Percentiles rank a stretch among this genome's conserved stretches.
phyloP scores from a whole-genome alignment of 2,797 vertebrate genomes.

The Rhabdophis nuchalis region DNA sequence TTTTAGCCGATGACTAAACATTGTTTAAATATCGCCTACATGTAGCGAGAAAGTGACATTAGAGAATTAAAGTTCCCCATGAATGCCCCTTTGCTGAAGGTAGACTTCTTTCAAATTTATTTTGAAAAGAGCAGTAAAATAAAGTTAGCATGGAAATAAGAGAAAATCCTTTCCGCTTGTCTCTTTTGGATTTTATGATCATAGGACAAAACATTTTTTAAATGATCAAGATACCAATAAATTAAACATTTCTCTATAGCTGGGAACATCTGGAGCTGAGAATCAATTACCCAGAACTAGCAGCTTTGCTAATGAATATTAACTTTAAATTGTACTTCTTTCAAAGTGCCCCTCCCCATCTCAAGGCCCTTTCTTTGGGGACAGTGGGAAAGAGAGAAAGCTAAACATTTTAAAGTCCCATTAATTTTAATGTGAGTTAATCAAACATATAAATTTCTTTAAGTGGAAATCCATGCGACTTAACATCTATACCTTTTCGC shows the following conservation, averaged over 20 bases:
- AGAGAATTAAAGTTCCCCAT: constrained; percentile 24
- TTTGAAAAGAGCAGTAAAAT: constrained; percentile 1
- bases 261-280: constrained; percentile 66
- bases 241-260: constrained; percentile 51
- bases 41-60: background rate
- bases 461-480: background rate
- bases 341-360: constrained; percentile 50
- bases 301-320: constrained; percentile 67
- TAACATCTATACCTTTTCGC: background rate
- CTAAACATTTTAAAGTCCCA: background rate
- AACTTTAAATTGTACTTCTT: constrained; percentile 47
- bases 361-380: constrained; percentile 26
- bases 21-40: background rate
- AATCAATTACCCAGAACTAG: constrained; percentile 72
- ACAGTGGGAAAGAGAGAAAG: background rate
- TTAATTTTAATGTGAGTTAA: constrained; percentile 2
- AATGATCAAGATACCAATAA: constrained; percentile 55
- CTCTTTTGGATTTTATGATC: constrained; percentile 54
- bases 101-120: background rate
- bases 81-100: background rate
- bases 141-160: constrained; percentile 21
- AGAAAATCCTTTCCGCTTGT: constrained; percentile 50
- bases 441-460: background rate
- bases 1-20: background rate
- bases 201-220: constrained; percentile 15